These are phyloP conservation scores for Centropus unirufus DNA, from an alignment of 2,113 vertebrate genomes.

Conservation along the genomic window DNA sequence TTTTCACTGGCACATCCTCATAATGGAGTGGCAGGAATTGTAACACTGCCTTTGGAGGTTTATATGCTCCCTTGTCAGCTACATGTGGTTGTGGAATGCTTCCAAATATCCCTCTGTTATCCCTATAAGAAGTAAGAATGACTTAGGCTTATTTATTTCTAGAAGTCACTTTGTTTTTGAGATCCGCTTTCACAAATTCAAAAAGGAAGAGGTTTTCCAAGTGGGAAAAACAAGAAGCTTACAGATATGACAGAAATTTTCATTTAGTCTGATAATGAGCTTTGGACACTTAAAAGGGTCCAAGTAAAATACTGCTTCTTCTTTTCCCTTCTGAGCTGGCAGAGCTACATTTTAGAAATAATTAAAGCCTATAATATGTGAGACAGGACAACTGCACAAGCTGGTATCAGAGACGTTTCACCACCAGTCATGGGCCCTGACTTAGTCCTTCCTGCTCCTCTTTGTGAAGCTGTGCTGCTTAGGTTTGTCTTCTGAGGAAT, in stretches of 20 bases:
- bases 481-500: background rate
- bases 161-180: background rate
- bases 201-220: background rate
- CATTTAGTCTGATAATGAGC: background rate
- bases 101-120: background rate
- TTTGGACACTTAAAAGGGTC: background rate
- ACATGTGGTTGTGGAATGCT: background rate
- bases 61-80: background rate
- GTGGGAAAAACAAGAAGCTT: background rate
- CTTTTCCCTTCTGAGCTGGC: background rate
- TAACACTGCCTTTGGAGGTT: background rate
- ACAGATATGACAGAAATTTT: background rate
- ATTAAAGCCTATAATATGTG: background rate
- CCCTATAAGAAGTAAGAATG: background rate
- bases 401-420: background rate
- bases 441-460: background rate
- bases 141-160: background rate
- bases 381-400: background rate
- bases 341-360: background rate
- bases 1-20: background rate
- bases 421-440: background rate
- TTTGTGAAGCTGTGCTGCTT: rapidly evolving
- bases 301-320: background rate
- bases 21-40: background rate
- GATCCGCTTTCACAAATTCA: background rate